Evolutionary conservation across 2,113 vertebrate species (phyloP), one percentile per base, ranked within the genome.

Genomic region (Sylvia atricapilla): DNA sequence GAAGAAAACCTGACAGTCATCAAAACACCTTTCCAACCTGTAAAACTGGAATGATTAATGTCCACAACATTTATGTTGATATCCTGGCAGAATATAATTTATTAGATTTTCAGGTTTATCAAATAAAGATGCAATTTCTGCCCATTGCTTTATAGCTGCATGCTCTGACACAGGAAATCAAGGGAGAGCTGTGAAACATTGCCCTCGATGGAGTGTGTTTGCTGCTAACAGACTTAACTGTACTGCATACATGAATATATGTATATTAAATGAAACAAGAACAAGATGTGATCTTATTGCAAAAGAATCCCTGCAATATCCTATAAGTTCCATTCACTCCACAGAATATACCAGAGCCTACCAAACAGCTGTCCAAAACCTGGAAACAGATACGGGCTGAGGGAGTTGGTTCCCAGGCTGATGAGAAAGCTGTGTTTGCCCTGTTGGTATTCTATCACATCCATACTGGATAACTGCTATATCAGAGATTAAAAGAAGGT

Each of bases 401-500:
- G 73, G 63, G 79, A 93, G 52, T 58, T 33, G 3, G 59, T 94
- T 83, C 74, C 27, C 91, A 87, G 92, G 49, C 90, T 86, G 81
- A 31, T 2, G 7, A 95, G 64, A 77, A 84, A 81, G 70, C 84
- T 89, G 58, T 64, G 33, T 94, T 95, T 96, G 87, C 94, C 60
- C 62, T 85, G 58, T 84, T 78, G 87, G 80, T 96, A 55, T 50
- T 94, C 58, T 89, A 25, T 89, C 97, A 73, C 80, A 90, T 93
- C 94, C 85, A 93, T 93, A 90, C 59, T 72, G 66, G 84, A 43
- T 87, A 94, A 88, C 92, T 96, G 13, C 96, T 90, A 43, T 95
- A 97, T 94, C 93, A 94, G 84, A 73, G 88, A 97, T 97, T 97
- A 97, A 98, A 97, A 97, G 91, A 93, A 93, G 93, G 92, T 94